Evolutionary conservation across 2,797 vertebrate genomes (phyloP), one percentile per base, ranked within the genome.

Genomic region (Scolopax rusticola): DNA sequence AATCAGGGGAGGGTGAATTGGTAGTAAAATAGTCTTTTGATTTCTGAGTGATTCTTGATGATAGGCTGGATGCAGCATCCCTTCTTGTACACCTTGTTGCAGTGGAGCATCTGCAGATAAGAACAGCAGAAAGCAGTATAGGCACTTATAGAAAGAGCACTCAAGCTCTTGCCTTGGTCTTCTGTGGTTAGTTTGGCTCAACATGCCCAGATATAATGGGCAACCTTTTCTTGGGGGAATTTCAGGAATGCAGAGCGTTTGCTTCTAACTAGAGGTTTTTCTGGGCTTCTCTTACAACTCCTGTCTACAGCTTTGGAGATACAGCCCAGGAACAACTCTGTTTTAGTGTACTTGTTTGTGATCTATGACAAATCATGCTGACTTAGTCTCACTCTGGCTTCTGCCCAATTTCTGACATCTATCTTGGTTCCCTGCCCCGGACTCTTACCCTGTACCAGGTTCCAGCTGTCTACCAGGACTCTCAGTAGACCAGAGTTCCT

Each of bases 1-100:
- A 83, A 98, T 95, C 85, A 98, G 69, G 36, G 98, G 97, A 89
- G 97, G 95, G 38, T 98, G 97, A 92, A 98, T 95, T 23, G 97
- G 97, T 64, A 87, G 54, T 53, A 94, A 93, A 92, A 96, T 25
- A 74, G 56, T 96, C 67, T 97, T 95, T 73, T 95, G 95, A 89
- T 82, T 63, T 94, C 94, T 96, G 68, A 90, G 33, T 48, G 91
- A 78, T 54, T 97, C 96, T 88, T 97, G 96, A 91, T 17, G 75
- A 71, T 94, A 87, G 38, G 32, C 65, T 41, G 40, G 71, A 77
- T 89, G 61, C 74, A 88, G 84, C 93, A 86, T 92, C 70, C 82
- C 91, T 95, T 96, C 97, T 87, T 96, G 96, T 93, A 67, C 86
- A 81, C 97, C 96, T 85, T 96, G 96, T 59, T 96, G 97, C 47